These are phyloP conservation scores for Nomada flava DNA, from an alignment of 2,888 invertebrate genomes.

Conservation along the genomic window DNA sequence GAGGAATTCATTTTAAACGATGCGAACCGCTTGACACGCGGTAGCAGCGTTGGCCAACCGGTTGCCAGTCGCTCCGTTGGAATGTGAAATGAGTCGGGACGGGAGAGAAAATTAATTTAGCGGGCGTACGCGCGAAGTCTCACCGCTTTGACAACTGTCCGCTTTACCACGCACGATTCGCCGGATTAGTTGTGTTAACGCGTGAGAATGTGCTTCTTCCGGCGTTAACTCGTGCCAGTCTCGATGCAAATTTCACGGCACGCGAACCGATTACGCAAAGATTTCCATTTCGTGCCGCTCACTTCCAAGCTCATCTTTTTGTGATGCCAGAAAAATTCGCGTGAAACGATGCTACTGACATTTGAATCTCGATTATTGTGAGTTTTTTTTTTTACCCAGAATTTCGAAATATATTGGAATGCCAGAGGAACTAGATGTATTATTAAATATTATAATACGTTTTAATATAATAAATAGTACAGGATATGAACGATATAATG, in stretches of 20 bases:
- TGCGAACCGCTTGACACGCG: slow-evolving; percentile 53
- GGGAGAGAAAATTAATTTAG: slow-evolving; percentile 75
- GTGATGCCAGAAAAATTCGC: not conserved
- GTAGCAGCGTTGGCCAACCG: slow-evolving; percentile 34
- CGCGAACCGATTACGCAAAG: slow-evolving; percentile 49
- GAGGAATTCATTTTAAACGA: slow-evolving; percentile 63
- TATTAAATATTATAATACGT: not conserved
- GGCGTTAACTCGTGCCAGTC: slow-evolving; percentile 35
- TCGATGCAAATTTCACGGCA: slow-evolving; percentile 49
- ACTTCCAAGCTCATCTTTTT: not conserved
- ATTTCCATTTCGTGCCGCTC: slow-evolving; percentile 26
- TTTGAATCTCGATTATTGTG: not conserved
- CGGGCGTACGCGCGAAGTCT: slow-evolving; percentile 58
- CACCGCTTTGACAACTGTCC: slow-evolving; percentile 57
- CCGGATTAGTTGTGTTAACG: slow-evolving; percentile 56
- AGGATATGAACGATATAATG: not conserved
- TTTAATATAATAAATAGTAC: too few species aligned
- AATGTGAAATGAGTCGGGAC: slow-evolving; percentile 74
- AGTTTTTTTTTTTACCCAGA: too few species aligned
- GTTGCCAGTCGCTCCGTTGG: slow-evolving; percentile 56
- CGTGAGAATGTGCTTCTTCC: slow-evolving; percentile 49
- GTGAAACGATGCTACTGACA: not conserved
- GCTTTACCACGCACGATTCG: slow-evolving; percentile 58
- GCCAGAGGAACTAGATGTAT: not conserved
- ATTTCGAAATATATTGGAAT: too few species aligned